phyloP scores from a whole-genome alignment of 2,797 vertebrate genomes.

The Parotocinclus haroldoi region DNA sequence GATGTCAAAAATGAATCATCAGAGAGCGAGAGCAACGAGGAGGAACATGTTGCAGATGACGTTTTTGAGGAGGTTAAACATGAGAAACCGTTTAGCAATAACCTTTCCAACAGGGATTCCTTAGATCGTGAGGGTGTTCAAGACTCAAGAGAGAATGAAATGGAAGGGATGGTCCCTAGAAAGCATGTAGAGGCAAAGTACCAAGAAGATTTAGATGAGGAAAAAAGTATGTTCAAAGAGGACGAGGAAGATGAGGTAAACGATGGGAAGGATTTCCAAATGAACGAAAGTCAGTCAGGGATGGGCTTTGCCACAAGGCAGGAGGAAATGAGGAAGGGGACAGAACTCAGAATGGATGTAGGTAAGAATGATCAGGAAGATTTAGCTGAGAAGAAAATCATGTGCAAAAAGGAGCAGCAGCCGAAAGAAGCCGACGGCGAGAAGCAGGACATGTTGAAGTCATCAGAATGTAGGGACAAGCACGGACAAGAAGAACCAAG shows the following conservation, averaged over 20 bases:
- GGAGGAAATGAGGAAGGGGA: constrained; percentile 47
- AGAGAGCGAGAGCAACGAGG: constrained; percentile 72
- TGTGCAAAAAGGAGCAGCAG: constrained; percentile 36
- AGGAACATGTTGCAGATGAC: constrained; percentile 63
- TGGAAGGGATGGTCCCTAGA: too few species aligned
- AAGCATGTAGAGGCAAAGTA: neutral
- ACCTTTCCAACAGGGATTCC: neutral
- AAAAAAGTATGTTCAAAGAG: neutral
- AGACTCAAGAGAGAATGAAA: neutral
- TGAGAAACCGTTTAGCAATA: constrained; percentile 23
- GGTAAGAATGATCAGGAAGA: constrained; percentile 34
- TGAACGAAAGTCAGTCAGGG: constrained; percentile 25
- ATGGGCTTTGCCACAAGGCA: constrained; percentile 15
- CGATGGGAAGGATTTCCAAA: constrained; percentile 12
- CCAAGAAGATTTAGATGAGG: neutral
- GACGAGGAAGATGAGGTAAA: neutral
- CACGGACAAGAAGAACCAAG: constrained; percentile 17
- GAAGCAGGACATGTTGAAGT: constrained; percentile 19
- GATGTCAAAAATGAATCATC: constrained; percentile 77
- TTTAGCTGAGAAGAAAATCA: constrained; percentile 9
- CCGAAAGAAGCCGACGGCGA: constrained; percentile 19
- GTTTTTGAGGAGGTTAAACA: constrained; percentile 62
- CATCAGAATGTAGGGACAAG: constrained; percentile 17
- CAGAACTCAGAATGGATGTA: constrained; percentile 31
- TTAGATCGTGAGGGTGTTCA: neutral